A percentile compares a stretch with the other conserved stretches of the same genome.
Conservation (phyloP, 2,113 vertebrate species). For the Rattus rattus region DNA sequence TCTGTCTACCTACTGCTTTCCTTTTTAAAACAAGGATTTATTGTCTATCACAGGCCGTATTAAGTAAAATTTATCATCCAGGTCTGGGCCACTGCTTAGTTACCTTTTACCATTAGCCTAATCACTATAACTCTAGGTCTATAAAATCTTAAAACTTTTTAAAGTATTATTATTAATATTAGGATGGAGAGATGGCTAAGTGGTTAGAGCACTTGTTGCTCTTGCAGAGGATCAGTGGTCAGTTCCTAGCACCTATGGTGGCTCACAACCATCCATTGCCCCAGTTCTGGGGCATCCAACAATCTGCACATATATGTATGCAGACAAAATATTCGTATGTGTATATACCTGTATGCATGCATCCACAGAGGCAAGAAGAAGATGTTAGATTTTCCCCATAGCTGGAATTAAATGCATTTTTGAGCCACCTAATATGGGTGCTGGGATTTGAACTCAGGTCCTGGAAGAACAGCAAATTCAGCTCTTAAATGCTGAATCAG, state of each 20-base stretch:
- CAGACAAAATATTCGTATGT: neutral
- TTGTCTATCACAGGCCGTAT: neutral
- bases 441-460: neutral
- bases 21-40: neutral
- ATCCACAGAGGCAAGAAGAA: neutral
- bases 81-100: neutral
- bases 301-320: neutral
- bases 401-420: neutral
- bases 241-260: neutral
- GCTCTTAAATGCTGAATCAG: neutral
- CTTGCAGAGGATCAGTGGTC: neutral
- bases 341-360: neutral
- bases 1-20: neutral
- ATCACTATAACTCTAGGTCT: neutral
- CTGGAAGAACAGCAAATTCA: neutral
- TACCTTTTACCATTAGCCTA: neutral
- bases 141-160: constrained; percentile 13
- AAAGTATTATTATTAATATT: neutral
- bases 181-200: neutral
- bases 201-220: neutral
- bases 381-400: neutral
- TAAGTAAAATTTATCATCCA: neutral
- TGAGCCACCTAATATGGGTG: neutral
- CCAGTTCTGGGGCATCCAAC: neutral
- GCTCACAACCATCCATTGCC: neutral